Evolutionary conservation across 2,797 vertebrate genomes (phyloP), one percentile per base, ranked within the genome.

Genomic region (Pterois miles): DNA sequence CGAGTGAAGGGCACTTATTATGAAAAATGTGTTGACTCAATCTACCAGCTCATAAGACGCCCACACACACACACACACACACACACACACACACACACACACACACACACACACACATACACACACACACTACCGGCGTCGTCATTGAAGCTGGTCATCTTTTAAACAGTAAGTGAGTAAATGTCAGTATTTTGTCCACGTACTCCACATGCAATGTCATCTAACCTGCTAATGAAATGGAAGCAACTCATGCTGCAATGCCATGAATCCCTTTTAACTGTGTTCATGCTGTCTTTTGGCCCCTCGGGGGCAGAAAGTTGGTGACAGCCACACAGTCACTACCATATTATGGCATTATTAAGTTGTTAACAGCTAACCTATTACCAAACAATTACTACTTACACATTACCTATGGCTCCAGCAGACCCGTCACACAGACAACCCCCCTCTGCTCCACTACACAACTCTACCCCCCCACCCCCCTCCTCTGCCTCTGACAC

Each of bases 11-110:
- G 78, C 78, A 86, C 76, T 83, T 88, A 81, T 65, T 60, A 76
- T 81, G 82, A 82, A 82, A 86, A 87, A 84, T 86, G 74, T 79
- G 72, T 77, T 90, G 75, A 86, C 75, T 85, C 76, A 81, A 68
- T 75, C 82, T 71, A 63, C 23, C 65, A 27, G 54, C 76, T 78
- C 40, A 63, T 65, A 27, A 71, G 23, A 79, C 60, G 43, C 50
- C 10, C 62, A 53, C 64, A n/a, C 38, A 29, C 25, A 22, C 63
- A 8, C 68, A 59, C 65, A 33, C 25, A 46, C 79, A 53, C 70
- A 20, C 62, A 57, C 72, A 59, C 46, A 14, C 43, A 33, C 65
- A 59, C 68, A 50, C 22, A 60, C 8, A 25, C 4, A 36, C 16
- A 8, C 68, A 59, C 65, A 33, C 25, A 46, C 79, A 53, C 70